A percentile compares a stretch with the other conserved stretches of the same genome.
These are phyloP conservation scores for Tholera decimalis DNA, from an alignment of 2,888 invertebrate species.

Conservation along the genomic window DNA sequence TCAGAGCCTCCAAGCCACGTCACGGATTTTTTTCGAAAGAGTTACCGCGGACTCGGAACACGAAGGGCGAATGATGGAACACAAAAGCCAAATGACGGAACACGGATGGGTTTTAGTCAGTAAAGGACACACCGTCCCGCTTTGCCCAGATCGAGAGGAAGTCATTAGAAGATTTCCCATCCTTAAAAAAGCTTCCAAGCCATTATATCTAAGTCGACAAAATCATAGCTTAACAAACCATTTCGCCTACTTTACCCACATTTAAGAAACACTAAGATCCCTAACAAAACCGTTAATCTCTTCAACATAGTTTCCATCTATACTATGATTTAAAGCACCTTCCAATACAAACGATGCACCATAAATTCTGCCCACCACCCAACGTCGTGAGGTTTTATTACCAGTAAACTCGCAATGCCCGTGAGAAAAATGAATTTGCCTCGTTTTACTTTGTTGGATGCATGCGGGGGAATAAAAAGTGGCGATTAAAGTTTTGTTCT, in stretches of 20 bases:
- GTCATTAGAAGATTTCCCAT: too few relatives aligned
- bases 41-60: too few relatives aligned
- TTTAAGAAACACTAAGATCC: not conserved
- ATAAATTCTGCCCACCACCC: constrained; percentile 64
- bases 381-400: constrained; percentile 69
- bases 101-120: too few relatives aligned
- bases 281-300: constrained; percentile 31
- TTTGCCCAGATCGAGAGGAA: too few relatives aligned
- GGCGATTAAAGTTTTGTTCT: constrained; percentile 37
- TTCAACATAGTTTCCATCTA: constrained; percentile 47
- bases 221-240: too few relatives aligned
- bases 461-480: constrained; percentile 31
- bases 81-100: too few relatives aligned
- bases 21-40: too few relatives aligned
- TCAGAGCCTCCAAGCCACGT: too few relatives aligned
- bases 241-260: not conserved
- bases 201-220: too few relatives aligned
- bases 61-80: too few relatives aligned
- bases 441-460: constrained; percentile 41
- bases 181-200: too few relatives aligned
- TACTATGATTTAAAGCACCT: constrained; percentile 61
- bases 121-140: too few relatives aligned
- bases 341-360: constrained; percentile 48
- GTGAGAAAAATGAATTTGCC: constrained; percentile 69
- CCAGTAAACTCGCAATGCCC: constrained; percentile 65